Conservation (phyloP, 2,113 vertebrate genomes). For the Alligator sinensis region DNA sequence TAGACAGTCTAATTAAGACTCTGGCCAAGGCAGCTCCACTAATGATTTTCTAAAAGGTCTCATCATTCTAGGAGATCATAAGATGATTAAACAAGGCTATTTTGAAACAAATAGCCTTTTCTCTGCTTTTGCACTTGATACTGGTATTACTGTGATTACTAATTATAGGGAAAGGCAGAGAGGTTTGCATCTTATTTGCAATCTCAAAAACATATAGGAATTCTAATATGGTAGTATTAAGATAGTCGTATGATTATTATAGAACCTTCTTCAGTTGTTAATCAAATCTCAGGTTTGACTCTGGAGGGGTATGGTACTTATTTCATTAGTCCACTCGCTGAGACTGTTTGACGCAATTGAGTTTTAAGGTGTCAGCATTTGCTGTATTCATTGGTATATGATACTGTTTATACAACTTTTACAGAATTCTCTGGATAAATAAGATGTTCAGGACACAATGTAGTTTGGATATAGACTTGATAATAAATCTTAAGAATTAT, state of each 20-base stretch:
- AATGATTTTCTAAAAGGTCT: constrained; percentile 72
- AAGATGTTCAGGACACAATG: background rate
- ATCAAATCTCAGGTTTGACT: background rate
- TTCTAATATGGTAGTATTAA: background rate
- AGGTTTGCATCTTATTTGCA: constrained; percentile 45
- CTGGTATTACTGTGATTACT: constrained; percentile 28
- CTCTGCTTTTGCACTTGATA: constrained; percentile 38
- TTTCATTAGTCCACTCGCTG: background rate
- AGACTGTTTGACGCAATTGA: background rate
- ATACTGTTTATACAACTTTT: background rate
- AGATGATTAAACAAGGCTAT: constrained; percentile 61
- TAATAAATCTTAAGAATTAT: constrained; percentile 11
- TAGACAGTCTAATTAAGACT: constrained; percentile 55
- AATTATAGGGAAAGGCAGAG: constrained; percentile 27
- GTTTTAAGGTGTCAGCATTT: background rate
- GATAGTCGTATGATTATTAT: background rate
- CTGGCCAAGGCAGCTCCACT: constrained; percentile 37
- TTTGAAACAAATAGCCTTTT: constrained; percentile 66
- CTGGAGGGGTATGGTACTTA: background rate
- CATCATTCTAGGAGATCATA: constrained; percentile 36
- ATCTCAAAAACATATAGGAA: background rate
- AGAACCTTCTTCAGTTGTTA: background rate
- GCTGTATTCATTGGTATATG: background rate
- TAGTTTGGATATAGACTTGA: constrained; percentile 17
- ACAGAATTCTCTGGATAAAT: constrained; percentile 33